A percentile compares a stretch with the other conserved stretches of the same genome.
phyloP scores from a whole-genome alignment of 2,888 invertebrate species.

The Xylota segnis region DNA sequence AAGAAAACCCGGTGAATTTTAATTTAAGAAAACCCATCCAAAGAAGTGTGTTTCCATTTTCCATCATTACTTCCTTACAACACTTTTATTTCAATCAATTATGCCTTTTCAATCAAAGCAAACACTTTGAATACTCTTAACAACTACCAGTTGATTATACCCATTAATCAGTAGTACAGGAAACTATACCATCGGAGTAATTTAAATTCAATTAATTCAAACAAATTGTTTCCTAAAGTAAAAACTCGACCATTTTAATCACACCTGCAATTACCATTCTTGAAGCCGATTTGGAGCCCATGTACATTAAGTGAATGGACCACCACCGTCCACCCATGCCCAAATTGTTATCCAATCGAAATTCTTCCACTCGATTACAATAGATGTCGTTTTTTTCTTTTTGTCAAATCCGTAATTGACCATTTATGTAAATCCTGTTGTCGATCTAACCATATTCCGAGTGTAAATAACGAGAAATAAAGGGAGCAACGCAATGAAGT shows the following conservation, averaged over 20 bases:
- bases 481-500: conserved; percentile 29
- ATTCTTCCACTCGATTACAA: conserved; percentile 8
- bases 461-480: conserved; percentile 4
- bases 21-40: background rate
- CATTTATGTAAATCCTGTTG: conserved; percentile 10
- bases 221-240: conserved; percentile 6
- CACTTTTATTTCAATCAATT: conserved; percentile 31
- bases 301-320: background rate
- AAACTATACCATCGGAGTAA: conserved; percentile 8
- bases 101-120: conserved; percentile 23
- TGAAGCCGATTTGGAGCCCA: conserved; percentile 13
- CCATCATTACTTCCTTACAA: conserved; percentile 33
- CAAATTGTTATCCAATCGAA: conserved; percentile 42
- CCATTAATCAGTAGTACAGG: conserved; percentile 10
- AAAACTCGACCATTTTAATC: conserved; percentile 41
- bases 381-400: background rate
- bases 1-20: background rate
- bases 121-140: conserved; percentile 10
- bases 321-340: conserved; percentile 7
- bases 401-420: background rate
- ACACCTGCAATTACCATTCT: conserved; percentile 61
- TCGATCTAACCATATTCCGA: conserved; percentile 25
- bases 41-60: background rate
- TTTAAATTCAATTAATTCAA: conserved; percentile 43
- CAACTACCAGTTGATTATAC: conserved; percentile 1